Percentiles rank a stretch among this genome's conserved stretches.
Conservation (phyloP, 2,113 vertebrate species). For the Chaenogobius annularis region DNA sequence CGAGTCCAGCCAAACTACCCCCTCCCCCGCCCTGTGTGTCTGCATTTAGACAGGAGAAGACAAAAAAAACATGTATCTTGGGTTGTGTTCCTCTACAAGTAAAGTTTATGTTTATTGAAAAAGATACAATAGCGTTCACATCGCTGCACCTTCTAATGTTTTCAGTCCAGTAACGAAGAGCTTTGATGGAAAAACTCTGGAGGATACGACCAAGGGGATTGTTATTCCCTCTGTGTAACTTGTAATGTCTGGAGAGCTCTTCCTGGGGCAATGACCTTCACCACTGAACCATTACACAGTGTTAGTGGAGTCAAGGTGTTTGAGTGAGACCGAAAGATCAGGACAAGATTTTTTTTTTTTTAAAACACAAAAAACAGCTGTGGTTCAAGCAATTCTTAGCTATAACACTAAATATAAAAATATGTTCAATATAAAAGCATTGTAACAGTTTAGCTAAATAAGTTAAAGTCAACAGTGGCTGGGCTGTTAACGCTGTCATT, state of each 20-base stretch:
- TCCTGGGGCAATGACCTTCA: constrained; percentile 37
- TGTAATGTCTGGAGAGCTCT: constrained; percentile 46
- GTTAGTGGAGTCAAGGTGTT: background rate
- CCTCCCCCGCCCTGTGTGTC: constrained; percentile 34
- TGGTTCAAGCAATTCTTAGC: background rate
- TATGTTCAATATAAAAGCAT: no score
- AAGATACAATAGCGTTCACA: constrained; percentile 19
- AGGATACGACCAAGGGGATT: constrained; percentile 53
- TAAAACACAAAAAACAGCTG: background rate
- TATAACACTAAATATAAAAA: background rate
- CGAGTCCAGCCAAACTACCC: constrained; percentile 46
- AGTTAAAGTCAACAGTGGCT: no score
- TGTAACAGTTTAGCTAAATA: no score
- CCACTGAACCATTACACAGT: constrained; percentile 25
- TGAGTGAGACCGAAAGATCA: background rate
- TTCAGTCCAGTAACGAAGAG: constrained; percentile 43
- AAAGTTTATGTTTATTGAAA: constrained; percentile 31
- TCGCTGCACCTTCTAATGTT: constrained; percentile 32
- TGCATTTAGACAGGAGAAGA: constrained; percentile 30
- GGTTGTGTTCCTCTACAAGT: constrained; percentile 17
- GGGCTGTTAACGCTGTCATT: no score
- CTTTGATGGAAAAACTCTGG: constrained; percentile 42
- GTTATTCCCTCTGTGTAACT: constrained; percentile 44
- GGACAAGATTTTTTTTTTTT: background rate
- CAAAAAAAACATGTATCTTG: constrained; percentile 39